These are phyloP conservation scores for Furcifer pardalis DNA, from an alignment of 2,797 vertebrate species.

Conservation along the genomic window DNA sequence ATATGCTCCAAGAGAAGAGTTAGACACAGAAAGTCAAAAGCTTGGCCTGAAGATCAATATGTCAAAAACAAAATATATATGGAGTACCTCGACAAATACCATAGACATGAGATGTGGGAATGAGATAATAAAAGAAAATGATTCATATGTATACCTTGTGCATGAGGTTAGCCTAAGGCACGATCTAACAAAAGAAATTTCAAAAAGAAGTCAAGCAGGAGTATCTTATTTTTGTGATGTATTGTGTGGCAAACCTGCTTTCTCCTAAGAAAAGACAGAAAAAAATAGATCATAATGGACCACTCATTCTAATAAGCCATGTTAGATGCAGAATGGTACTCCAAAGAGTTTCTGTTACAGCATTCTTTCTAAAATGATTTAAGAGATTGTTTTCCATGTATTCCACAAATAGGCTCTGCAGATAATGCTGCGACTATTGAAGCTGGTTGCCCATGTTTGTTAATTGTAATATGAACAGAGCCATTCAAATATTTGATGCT, in stretches of 20 bases:
- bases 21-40: too few relatives aligned
- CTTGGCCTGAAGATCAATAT: too few relatives aligned
- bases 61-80: too few relatives aligned
- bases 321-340: conserved; percentile 12
- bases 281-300: conserved; percentile 17
- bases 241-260: not conserved
- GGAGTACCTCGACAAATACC: too few relatives aligned
- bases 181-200: too few relatives aligned
- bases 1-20: too few relatives aligned
- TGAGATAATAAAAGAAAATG: too few relatives aligned
- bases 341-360: not conserved
- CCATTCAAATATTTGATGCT: conserved; percentile 56
- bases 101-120: too few relatives aligned
- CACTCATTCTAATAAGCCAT: conserved; percentile 38
- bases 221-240: not conserved
- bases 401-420: not conserved
- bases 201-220: too few relatives aligned
- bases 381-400: not conserved
- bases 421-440: not conserved
- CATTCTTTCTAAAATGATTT: not conserved
- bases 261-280: conserved; percentile 25
- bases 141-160: too few relatives aligned
- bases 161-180: too few relatives aligned
- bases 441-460: not conserved
- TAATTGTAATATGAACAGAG: conserved; percentile 58